phyloP scores from a whole-genome alignment of 2,888 invertebrate genomes.

The Carabus problematicus region DNA sequence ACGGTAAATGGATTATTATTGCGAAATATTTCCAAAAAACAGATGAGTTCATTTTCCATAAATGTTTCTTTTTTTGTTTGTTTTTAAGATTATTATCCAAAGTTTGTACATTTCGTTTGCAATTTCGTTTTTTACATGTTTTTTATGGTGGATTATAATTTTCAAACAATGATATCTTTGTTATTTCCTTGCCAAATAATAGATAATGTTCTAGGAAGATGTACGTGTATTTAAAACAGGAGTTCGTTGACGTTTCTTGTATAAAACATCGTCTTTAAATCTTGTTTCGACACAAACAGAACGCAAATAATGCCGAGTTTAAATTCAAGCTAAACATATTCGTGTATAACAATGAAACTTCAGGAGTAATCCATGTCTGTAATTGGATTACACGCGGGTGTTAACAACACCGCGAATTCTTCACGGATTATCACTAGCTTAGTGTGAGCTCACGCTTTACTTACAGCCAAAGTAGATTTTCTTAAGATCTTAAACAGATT shows the following conservation, averaged over 20 bases:
- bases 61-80: constrained; percentile 30
- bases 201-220: no score
- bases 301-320: no score
- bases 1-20: no score
- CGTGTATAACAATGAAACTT: constrained; percentile 12
- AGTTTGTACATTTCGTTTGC: constrained; percentile 7
- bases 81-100: constrained; percentile 24
- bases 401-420: constrained; percentile 26
- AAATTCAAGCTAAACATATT: constrained; percentile 4
- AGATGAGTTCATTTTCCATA: constrained; percentile 26
- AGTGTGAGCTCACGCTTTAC: constrained; percentile 6
- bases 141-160: no score
- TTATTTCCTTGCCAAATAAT: no score
- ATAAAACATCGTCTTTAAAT: background rate
- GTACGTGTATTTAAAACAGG: no score
- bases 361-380: constrained; percentile 28
- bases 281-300: no score
- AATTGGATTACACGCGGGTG: constrained; percentile 34
- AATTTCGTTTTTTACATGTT: no score
- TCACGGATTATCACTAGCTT: constrained; percentile 36
- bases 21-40: background rate
- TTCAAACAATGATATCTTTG: no score
- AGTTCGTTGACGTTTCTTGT: background rate
- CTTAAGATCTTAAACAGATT: no score
- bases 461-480: no score